These are phyloP conservation scores for Aleiodes testaceus DNA, from an alignment of 2,888 invertebrate species.

Conservation along the genomic window DNA sequence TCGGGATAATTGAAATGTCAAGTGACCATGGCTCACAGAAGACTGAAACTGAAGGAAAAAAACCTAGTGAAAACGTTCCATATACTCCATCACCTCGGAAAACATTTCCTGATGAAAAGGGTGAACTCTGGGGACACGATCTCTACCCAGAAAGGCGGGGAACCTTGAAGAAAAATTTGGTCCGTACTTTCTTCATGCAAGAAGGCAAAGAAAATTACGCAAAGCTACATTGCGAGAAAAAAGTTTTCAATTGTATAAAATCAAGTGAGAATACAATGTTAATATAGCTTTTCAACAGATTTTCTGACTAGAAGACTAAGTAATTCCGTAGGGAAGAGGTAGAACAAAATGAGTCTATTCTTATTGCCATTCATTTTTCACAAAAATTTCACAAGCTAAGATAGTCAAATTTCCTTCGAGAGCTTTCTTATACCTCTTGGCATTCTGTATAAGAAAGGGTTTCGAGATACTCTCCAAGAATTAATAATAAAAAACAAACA, in stretches of 20 bases:
- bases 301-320: not conserved
- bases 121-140: constrained; percentile 66
- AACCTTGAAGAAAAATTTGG: constrained; percentile 75
- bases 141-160: constrained; percentile 88
- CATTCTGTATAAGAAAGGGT: not conserved
- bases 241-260: constrained; percentile 83
- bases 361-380: too few relatives aligned
- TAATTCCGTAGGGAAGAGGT: not conserved
- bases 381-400: not conserved
- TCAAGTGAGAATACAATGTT: constrained; percentile 75
- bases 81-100: constrained; percentile 30
- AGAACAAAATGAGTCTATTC: not conserved
- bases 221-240: constrained; percentile 86
- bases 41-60: not conserved
- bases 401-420: not conserved
- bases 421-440: too few relatives aligned
- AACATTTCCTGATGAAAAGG: constrained; percentile 38
- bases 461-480: constrained; percentile 3
- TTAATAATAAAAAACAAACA: constrained; percentile 5
- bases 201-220: constrained; percentile 82
- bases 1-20: not conserved
- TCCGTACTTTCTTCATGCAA: constrained; percentile 76
- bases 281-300: not conserved
- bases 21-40: not conserved
- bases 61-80: not conserved